phyloP scores from a whole-genome alignment of 2,113 vertebrate species.

The Shinisaurus crocodilurus region DNA sequence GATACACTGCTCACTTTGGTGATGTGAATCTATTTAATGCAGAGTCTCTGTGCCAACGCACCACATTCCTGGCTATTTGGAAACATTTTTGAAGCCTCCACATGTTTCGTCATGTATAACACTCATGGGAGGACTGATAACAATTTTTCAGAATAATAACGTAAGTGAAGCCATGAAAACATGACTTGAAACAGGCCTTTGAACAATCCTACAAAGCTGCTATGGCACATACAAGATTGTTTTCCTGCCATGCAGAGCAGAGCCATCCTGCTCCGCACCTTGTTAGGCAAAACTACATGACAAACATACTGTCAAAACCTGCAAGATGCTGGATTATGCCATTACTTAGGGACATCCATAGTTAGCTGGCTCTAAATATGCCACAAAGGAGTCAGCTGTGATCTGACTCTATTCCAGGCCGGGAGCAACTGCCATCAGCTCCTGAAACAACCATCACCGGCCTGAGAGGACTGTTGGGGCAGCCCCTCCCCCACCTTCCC shows the following conservation, averaged over 20 bases:
- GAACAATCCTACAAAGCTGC: neutral
- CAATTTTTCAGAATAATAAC: neutral
- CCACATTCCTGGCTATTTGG: neutral
- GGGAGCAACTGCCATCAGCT: too few species aligned
- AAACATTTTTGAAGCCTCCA: neutral
- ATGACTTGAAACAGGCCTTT: neutral
- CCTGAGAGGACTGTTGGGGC: too few species aligned
- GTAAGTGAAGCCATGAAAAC: neutral
- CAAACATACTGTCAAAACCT: neutral
- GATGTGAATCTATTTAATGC: neutral
- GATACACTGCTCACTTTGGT: neutral
- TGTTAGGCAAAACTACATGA: neutral
- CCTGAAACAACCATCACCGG: too few species aligned
- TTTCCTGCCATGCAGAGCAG: neutral
- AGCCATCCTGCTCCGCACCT: neutral
- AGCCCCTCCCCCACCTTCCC: too few species aligned
- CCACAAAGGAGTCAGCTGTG: neutral
- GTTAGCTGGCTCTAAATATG: neutral
- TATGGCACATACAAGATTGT: neutral
- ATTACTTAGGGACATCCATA: neutral
- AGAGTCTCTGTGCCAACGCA: neutral
- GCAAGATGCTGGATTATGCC: neutral
- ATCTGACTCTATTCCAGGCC: neutral
- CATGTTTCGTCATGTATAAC: neutral
- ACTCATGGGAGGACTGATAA: too few species aligned